Conservation (phyloP, 2,888 invertebrate genomes). For the Operophtera brumata region DNA sequence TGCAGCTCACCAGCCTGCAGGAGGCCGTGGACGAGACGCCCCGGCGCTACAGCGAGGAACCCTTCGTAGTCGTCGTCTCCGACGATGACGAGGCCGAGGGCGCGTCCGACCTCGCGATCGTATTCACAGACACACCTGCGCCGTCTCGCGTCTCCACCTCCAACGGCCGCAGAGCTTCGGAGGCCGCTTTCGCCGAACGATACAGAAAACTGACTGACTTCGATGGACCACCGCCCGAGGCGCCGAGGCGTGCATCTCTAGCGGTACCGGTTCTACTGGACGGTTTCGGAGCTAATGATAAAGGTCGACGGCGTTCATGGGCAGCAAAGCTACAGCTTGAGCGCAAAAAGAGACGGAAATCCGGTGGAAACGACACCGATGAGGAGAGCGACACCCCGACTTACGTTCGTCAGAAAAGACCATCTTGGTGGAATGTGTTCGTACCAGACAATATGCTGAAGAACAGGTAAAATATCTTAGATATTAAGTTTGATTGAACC, state of each 20-base stretch:
- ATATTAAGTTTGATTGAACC: not conserved
- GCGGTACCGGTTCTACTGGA: constrained; percentile 64
- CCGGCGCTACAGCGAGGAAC: constrained; percentile 68
- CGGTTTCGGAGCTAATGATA: constrained; percentile 63
- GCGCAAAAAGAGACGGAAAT: constrained; percentile 79
- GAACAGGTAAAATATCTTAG: constrained; percentile 79
- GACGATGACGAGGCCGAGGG: constrained; percentile 73
- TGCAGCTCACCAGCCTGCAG: constrained; percentile 72
- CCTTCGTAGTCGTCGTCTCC: constrained; percentile 53
- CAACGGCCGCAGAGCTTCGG: constrained; percentile 73
- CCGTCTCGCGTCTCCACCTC: constrained; percentile 50
- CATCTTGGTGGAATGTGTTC: constrained; percentile 95
- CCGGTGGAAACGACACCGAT: constrained; percentile 71
- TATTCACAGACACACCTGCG: constrained; percentile 44
- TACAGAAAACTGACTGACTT: constrained; percentile 71
- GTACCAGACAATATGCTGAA: constrained; percentile 87
- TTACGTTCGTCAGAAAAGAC: constrained; percentile 85
- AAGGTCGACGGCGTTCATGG: constrained; percentile 84
- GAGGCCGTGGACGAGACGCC: constrained; percentile 70
- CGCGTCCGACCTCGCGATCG: constrained; percentile 55
- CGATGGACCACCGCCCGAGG: constrained; percentile 66
- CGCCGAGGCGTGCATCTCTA: constrained; percentile 71
- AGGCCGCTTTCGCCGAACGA: constrained; percentile 70
- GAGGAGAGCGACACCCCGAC: constrained; percentile 65
- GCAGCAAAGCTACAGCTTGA: constrained; percentile 77